Evolutionary conservation across 2,797 vertebrate species (phyloP).

Genomic region (Eulemur mongoz): DNA sequence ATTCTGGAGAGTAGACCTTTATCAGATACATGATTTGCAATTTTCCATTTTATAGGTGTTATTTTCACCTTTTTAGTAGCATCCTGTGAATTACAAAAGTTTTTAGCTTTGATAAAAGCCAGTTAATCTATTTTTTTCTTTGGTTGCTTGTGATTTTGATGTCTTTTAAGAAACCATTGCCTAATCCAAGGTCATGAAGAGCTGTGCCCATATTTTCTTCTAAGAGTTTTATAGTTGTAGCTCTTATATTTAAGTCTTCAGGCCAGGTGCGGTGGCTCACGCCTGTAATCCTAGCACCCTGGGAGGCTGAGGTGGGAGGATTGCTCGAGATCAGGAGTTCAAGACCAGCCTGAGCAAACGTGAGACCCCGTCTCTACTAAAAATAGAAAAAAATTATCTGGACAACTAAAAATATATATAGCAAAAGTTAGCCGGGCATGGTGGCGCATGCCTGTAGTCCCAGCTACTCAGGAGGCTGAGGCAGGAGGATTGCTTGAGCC

Average conservation of each 20-base stretch:
- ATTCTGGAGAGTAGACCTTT: not conserved
- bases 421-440: no score
- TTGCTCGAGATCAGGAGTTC: no score
- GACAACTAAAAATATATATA: no score
- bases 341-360: no score
- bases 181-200: not conserved
- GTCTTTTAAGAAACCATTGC: not conserved
- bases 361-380: no score
- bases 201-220: not conserved
- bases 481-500: no score
- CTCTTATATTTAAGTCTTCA: not conserved
- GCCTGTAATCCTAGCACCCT: no score
- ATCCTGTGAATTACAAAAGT: not conserved
- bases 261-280: no score
- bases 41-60: not conserved
- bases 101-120: not conserved
- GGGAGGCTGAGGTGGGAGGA: no score
- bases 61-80: not conserved
- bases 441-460: no score
- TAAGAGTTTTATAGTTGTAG: not conserved
- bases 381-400: no score
- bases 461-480: no score
- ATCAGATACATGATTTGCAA: not conserved
- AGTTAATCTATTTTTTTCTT: not conserved
- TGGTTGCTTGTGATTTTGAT: not conserved